Evolutionary conservation across 1,140 invertebrate genomes (phyloP), one percentile per base, ranked within the genome.

Genomic region (Whitmania pigra): DNA sequence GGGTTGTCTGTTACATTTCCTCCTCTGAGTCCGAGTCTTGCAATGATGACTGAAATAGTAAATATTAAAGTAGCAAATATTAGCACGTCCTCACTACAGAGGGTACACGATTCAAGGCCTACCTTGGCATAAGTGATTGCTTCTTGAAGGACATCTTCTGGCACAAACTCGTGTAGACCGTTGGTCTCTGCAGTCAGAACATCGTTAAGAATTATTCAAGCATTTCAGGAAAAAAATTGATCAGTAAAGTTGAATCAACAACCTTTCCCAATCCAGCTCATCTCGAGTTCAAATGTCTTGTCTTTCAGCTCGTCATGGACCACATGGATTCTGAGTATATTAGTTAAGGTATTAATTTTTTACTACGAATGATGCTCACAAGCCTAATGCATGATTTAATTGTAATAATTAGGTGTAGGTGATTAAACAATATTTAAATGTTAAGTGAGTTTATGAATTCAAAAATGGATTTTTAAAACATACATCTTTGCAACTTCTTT

Each of bases 221-320:
- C 15, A 17, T 49, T 49, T 49, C 5, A 17, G 11, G 43, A 11
- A 11, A 3, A 49, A 0, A 49, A 49, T 15, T 49, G 5, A 13
- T 43, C 13, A 68, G 31, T 13, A 68, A 6, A 69, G 71, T 29
- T 53, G 27, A 69, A 71, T 54, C 0, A 72, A 76, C 78, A 78
- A 82, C 81, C 76, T 76, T 88, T 87, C 67, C 92, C 91, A 31
- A 98, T 92, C 92, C 96, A 97, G 73, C 93, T 94, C 77, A 99
- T 86, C 84, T 99, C 96, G 73, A 99, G 82, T 79, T 97, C 94
- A 82, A 99, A 98, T 74, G 94, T 89, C 82, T 98, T 98, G 81
- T 99, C 95, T 84, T 98, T 99, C 0, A 97, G 85, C 80, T 98
- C 94, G 84, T 99, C 96, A 79, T 99, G 95, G 0, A 99, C 93